These are phyloP conservation scores for Dermochelys coriacea DNA, from an alignment of 2,797 vertebrate species.

Conservation along the genomic window DNA sequence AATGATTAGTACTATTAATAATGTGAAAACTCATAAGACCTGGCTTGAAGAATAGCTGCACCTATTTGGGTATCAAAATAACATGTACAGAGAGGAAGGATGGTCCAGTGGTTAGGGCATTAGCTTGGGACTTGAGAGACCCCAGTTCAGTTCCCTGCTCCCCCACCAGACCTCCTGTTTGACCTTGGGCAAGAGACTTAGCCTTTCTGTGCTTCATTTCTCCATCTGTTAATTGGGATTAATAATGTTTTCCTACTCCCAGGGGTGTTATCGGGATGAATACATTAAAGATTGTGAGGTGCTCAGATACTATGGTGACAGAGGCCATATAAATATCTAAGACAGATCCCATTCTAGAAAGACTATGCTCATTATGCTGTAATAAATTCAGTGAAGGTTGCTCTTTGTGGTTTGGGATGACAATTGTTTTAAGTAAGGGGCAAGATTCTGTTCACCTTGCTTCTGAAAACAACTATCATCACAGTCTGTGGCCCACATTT, in stretches of 20 bases:
- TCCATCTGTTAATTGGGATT: too few species aligned
- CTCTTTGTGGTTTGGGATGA: neutral
- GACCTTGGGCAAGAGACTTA: too few species aligned
- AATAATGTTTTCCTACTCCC: too few species aligned
- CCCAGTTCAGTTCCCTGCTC: too few species aligned
- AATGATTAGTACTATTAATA: neutral
- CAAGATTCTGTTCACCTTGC: neutral
- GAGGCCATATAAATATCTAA: too few species aligned
- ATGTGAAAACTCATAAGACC: neutral
- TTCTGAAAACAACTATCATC: neutral
- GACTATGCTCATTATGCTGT: neutral
- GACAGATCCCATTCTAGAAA: neutral
- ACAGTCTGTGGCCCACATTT: neutral
- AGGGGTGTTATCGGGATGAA: too few species aligned
- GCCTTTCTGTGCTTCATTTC: neutral
- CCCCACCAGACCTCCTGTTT: rapidly evolving
- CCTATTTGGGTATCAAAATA: neutral
- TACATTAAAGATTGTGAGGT: too few species aligned
- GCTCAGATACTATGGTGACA: too few species aligned
- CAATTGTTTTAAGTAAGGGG: neutral
- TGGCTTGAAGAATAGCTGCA: neutral
- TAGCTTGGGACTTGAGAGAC: too few species aligned
- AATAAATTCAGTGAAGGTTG: neutral
- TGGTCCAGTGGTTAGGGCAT: too few species aligned
- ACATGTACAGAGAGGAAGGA: neutral